Evolutionary conservation across 1,140 invertebrate genomes (phyloP), one percentile per base, ranked within the genome.

Genomic region (Catajapyx aquilonaris): DNA sequence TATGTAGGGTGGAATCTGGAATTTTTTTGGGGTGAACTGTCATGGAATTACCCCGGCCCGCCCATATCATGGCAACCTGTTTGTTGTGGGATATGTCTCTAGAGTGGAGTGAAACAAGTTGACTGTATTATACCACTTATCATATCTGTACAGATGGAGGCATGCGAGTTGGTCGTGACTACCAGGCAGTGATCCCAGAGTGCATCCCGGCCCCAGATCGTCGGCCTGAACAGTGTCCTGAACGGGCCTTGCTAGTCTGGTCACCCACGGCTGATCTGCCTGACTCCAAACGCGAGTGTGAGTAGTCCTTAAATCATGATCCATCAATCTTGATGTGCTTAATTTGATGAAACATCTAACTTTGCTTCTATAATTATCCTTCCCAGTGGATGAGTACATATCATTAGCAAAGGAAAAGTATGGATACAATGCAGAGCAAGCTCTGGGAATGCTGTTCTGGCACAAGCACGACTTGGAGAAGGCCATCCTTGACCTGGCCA

Each of bases 381-480:
- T 62, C 67, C 20, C 48, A 86, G 87, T 95, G 66, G 88, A 95
- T 61, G 81, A 93, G 52, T 95, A 93, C 52, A 83, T 93, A 43
- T 71, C 73, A 47, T 69, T 90, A 45, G 84, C 90, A n/a, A 94
- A 93, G 62, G 87, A 95, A 52, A 95, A 93, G 56, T 94, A 90
- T 69, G 87, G 86, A 32, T 97, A 96, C 48, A 94, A 93, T 60
- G 83, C 81, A 23, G 91, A 96, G 65, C 90, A 97, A 61, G 90
- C 91, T 18, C 61, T 97, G 20, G 91, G 90, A 10, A 93, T 96
- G 85, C 59, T 97, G 10, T 95, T 91, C 57, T 96, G 90, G 90
- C 90, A 96, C 51, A 91, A 93, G 59, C 90, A 95, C 61, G 85
- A 94, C 58, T 63, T 96, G 25, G 84, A 87, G 44, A 70, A 81